Conservation (phyloP, 2,797 vertebrate species). For the Ceryle rudis region DNA sequence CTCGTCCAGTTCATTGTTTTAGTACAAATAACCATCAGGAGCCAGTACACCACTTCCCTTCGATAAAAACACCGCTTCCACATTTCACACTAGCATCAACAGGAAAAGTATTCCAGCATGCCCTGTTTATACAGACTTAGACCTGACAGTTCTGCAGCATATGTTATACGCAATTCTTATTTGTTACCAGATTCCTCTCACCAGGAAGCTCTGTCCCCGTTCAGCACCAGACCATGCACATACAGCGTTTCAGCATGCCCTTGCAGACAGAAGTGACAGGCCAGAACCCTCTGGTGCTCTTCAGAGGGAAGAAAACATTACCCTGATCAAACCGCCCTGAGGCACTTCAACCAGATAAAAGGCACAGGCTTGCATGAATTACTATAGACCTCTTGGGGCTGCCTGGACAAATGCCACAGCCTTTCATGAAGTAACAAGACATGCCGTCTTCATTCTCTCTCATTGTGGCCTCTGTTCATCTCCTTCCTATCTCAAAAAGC, state of each 20-base stretch:
- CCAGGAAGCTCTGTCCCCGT: not conserved
- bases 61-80: rapidly evolving
- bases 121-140: not conserved
- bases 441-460: not conserved
- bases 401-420: not conserved
- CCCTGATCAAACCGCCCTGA: not conserved
- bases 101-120: not conserved
- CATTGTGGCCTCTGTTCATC: not conserved
- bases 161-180: not conserved
- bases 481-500: not conserved
- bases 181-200: not conserved
- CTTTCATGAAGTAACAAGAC: not conserved
- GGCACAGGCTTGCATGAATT: not conserved
- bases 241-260: not conserved
- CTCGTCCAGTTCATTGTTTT: no score
- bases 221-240: not conserved
- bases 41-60: not conserved
- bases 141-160: not conserved
- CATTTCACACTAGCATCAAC: not conserved
- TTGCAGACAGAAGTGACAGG: not conserved
- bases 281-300: not conserved
- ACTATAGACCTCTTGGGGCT: not conserved
- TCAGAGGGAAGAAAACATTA: not conserved
- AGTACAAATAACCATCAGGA: not conserved
- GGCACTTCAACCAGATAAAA: not conserved